Base-by-base conservation (phyloP, 2,113 vertebrate species). In the Zosterops japonicus region DNA sequence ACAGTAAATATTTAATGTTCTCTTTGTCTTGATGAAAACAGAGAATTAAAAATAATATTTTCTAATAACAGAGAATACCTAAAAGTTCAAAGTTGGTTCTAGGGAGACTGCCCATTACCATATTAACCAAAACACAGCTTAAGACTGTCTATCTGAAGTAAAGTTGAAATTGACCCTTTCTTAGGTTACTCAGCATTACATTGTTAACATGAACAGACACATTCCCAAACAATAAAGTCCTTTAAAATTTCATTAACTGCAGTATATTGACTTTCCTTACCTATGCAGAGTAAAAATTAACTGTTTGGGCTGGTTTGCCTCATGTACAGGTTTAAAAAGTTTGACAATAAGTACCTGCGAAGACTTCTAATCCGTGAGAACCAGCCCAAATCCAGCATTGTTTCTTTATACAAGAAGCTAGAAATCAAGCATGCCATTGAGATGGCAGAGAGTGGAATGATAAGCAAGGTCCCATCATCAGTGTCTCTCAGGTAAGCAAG, bases 361-460 rank as follows among this genome's bases (percentile, higher is more conserved):
- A 99, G 97, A 97, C 98, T 99, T 91, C 97, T 99, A 68, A 98
- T 99, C 85, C 97, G 98, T 83, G 98, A 98, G 95, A 98, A 98
- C 90, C 97, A 98, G 50, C 98, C 99, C 1, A 99, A 99, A 96
- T 99, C 99, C 46, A 99, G 99, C 81, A 99, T 99, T 24, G 98
- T 99, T 84, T 98, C 99, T 29, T 96, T 99, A 36, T 99, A 99
- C 91, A 99, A 99, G 97, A 99, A 99, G 94, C 98, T 99, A 72
- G 99, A 99, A 97, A 98, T 99, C 95, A 99, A 99, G 90, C 99
- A 99, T 65, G 98, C 99, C 59, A 98, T 99, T 94, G 98, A 99
- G 97, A 98, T 99, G 98, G 98, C 98, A 56, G 99, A 99, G 91
- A 98, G 98, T 0, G 98, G 98, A 18, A 95, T 97, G 42, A 97